Percentiles rank a stretch among this genome's conserved stretches.
Conservation (phyloP, 2,113 vertebrate genomes). For the Budorcas taxicolor region DNA sequence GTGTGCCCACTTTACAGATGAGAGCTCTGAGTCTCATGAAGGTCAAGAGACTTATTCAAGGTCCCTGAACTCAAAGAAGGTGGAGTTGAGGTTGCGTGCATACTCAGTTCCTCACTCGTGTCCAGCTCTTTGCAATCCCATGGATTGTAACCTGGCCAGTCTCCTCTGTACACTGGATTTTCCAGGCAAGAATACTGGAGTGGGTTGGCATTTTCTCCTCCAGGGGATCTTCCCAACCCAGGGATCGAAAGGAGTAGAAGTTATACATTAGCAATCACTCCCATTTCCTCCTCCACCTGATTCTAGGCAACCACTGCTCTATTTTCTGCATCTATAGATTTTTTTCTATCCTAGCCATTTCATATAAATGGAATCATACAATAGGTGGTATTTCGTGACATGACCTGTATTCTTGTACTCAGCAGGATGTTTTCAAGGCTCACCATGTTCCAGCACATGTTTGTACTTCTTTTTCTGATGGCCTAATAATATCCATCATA, state of each 20-base stretch:
- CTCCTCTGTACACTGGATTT: background rate
- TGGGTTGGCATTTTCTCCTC: background rate
- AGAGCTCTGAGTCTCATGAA: background rate
- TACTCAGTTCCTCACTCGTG: background rate
- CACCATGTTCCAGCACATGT: fast-evolving
- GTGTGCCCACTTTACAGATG: background rate
- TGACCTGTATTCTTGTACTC: background rate
- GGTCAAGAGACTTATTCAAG: background rate
- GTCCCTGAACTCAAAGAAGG: background rate
- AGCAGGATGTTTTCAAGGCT: background rate
- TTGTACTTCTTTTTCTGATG: background rate
- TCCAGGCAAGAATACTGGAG: background rate
- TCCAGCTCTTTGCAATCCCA: background rate
- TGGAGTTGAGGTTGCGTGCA: background rate
- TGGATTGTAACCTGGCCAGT: background rate
- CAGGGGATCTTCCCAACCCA: background rate
- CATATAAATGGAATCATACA: background rate
- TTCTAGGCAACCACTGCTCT: background rate
- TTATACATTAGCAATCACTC: background rate
- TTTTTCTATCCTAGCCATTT: background rate
- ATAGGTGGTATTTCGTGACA: background rate
- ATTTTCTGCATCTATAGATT: background rate
- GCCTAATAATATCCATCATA: background rate
- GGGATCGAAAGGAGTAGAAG: background rate
- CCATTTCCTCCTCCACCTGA: too few relatives aligned